Base-by-base conservation (phyloP, 2,888 invertebrate genomes). In the Drosophila rellima region DNA sequence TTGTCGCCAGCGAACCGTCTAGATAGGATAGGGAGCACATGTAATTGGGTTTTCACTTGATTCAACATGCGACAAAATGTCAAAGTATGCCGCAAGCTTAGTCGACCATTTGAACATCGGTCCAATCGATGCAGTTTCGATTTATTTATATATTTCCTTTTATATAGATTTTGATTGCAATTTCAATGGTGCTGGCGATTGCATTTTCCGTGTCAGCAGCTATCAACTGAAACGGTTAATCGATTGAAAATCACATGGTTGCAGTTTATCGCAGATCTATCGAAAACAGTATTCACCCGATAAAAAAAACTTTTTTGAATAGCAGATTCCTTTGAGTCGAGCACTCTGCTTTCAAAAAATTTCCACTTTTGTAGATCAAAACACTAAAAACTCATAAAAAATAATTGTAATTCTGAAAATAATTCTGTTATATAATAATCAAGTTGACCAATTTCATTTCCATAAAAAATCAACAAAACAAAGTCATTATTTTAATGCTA, bases 31-130 rank as follows among this genome's bases (percentile, higher is more conserved):
- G 66, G 57, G 54, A 40, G 80, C 71, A 84, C 79, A 76, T 85
- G 82, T 88, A 82, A 82, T 85, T 82, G 88, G 76, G 76, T 84
- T 85, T 88, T 84, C 85, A 78, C 85, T 73, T 78, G 88, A 84
- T 84, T 87, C 79, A 84, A 82, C 82, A 81, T 84, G 88, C 78
- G 72, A 66, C 75, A 78, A 67, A 71, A 78, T 82, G 84, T 82
- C 85, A 84, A 72, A 81, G 74, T 70, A 62, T 64, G 51, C 84
- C 88, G 67, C 78, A 80, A 74, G 71, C 60, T 68, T 68, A 62
- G 59, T 66, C 63, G 51, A 68, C 65, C 57, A 62, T 63, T 66
- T 45, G 26, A 44, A 37, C 29, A 35, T 29, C 4, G 8, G 7
- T n/a, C 7, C 48, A 33, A 48, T 13, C 35, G 35, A n/a, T 23